Conservation (phyloP, 2,797 vertebrate genomes). For the Halcyon badia region DNA sequence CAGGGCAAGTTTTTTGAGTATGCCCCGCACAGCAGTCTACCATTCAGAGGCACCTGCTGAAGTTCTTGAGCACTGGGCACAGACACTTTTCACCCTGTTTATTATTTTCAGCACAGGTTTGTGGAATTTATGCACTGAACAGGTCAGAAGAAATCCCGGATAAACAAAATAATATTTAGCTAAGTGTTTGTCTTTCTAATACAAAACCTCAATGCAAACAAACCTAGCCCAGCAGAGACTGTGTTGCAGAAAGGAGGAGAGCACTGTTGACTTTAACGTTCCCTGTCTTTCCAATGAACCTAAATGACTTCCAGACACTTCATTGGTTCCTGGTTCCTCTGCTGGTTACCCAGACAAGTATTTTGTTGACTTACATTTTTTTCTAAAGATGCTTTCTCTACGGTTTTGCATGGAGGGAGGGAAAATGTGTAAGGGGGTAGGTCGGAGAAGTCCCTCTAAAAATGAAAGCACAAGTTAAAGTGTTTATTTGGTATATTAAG, state of each 20-base stretch:
- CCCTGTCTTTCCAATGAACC: background rate
- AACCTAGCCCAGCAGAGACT: background rate
- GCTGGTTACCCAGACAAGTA: background rate
- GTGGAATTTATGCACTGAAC: background rate
- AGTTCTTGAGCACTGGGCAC: background rate
- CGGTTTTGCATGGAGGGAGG: background rate
- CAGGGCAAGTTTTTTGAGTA: background rate
- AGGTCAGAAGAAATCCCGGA: background rate
- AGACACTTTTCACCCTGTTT: background rate
- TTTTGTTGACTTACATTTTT: background rate
- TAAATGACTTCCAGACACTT: background rate
- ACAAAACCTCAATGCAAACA: slow-evolving; percentile 44
- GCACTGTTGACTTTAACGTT: background rate
- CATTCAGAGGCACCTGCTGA: background rate
- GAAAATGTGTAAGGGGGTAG: background rate
- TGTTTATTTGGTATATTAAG: background rate
- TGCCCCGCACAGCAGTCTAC: background rate
- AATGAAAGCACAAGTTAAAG: background rate
- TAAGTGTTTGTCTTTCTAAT: slow-evolving; percentile 10
- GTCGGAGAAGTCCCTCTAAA: background rate
- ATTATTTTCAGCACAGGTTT: background rate
- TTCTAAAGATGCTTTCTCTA: background rate
- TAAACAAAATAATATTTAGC: background rate
- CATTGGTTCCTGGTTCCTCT: background rate
- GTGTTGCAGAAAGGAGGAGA: background rate